Evolutionary conservation across 1,140 invertebrate species (phyloP).

Genomic region (Phortica variegata): DNA sequence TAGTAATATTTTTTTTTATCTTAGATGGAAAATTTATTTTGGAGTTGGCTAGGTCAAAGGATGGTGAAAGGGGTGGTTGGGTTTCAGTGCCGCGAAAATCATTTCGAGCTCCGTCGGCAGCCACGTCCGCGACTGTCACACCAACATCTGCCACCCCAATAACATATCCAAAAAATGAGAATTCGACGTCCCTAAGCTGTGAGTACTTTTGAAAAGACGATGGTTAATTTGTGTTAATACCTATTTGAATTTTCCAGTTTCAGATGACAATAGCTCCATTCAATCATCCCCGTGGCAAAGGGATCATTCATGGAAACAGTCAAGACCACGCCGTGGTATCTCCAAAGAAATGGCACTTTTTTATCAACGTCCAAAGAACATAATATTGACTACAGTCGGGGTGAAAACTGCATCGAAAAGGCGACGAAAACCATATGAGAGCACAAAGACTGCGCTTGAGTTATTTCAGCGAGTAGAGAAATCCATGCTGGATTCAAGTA

Average conservation of each 20-base stretch:
- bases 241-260: conserved; percentile 61
- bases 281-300: conserved; percentile 85
- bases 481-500: too few relatives aligned
- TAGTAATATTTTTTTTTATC: too few relatives aligned
- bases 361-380: conserved; percentile 65
- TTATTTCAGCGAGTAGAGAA: conserved; percentile 21
- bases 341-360: conserved; percentile 74
- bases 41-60: conserved; percentile 78
- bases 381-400: conserved; percentile 56
- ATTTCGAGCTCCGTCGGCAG: conserved; percentile 72
- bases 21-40: conserved; percentile 85
- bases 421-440: conserved; percentile 63
- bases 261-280: conserved; percentile 84
- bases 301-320: conserved; percentile 84
- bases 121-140: conserved; percentile 56
- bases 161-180: conserved; percentile 49
- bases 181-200: conserved; percentile 60
- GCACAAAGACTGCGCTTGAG: background rate
- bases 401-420: conserved; percentile 59
- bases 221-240: background rate
- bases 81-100: conserved; percentile 83
- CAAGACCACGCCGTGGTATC: conserved; percentile 68
- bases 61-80: conserved; percentile 80
- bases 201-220: conserved; percentile 17
- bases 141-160: conserved; percentile 62